These are phyloP conservation scores for Chaenogobius annularis DNA, from an alignment of 2,113 vertebrate species.

Conservation along the genomic window DNA sequence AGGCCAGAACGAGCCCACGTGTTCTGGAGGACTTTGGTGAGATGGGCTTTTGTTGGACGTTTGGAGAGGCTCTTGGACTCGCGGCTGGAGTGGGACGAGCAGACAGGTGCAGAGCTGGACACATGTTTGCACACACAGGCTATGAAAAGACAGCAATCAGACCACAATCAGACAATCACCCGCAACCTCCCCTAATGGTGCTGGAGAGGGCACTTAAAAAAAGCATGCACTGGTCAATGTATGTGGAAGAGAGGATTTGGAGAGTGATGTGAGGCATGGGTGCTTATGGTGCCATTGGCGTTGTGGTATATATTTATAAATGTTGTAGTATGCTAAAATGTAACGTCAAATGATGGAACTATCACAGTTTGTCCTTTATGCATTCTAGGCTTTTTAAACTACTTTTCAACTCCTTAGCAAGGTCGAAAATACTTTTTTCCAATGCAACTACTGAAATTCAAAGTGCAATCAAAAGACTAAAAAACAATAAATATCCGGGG, in stretches of 20 bases:
- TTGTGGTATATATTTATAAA: not conserved
- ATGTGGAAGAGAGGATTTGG: constrained; percentile 3
- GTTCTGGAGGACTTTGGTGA: constrained; percentile 43
- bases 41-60: constrained; percentile 40
- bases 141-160: constrained; percentile 58
- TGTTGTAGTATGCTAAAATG: not conserved
- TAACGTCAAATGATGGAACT: not conserved
- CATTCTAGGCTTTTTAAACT: too few species aligned
- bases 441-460: too few species aligned
- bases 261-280: not conserved
- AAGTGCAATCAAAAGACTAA: too few species aligned
- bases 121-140: constrained; percentile 37
- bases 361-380: too few species aligned
- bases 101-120: constrained; percentile 45
- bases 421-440: too few species aligned
- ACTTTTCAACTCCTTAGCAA: too few species aligned
- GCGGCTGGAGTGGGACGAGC: constrained; percentile 27
- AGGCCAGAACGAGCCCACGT: constrained; percentile 32
- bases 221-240: constrained; percentile 22
- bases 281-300: too few species aligned
- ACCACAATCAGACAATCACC: constrained; percentile 42
- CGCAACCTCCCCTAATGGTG: constrained; percentile 67
- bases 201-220: constrained; percentile 64
- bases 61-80: constrained; percentile 50
- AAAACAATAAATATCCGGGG: too few species aligned